Evolutionary conservation across 1,140 invertebrate species (phyloP), one percentile per base, ranked within the genome.

Genomic region (Hesperophylax magnus): DNA sequence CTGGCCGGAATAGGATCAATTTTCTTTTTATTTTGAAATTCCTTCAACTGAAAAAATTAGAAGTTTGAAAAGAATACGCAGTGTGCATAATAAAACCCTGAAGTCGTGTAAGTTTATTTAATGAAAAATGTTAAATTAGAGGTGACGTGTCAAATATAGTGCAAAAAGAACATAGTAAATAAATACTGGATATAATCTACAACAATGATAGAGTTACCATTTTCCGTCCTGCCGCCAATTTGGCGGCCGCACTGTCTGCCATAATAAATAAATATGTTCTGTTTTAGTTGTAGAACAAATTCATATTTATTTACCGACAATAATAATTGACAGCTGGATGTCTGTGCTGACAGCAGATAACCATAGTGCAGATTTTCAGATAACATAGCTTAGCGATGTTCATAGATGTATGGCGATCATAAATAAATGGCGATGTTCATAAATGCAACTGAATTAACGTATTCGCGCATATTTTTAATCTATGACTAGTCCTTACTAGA

Each of bases 11-110:
- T n/a, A 47, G 14, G 15, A 6, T 54, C 67, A 15, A n/a, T 79
- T 72, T 79, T 72, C 54, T 79, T 79, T 74, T 78, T 78, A 18
- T 39, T 67, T 61, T 79, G 78, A 61, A 72, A 79, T 58, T 72
- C 67, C 72, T 79, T 72, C 24, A 79, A 34, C 78, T 79, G 34
- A 71, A 79, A 79, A 54, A 39, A 31, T 2, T 34, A 76, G 15
- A 34, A 6, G 6, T 47, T 47, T 11, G 11, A 47, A 47, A 47
- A 47, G 3, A 47, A 47, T 47, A 14, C 39, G 1, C 39, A 47
- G 1, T 47, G 11, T 14, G 8, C 1, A 14, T 47, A 47, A 47
- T 47, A 47, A 47, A 11, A 11, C 14, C 39, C 11, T 47, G 39
- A 47, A 47, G 9, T 47, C 39, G 39, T 14, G 11, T 47, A 14